Base-by-base conservation (phyloP, 2,797 vertebrate species). In the Iguana delicatissima region DNA sequence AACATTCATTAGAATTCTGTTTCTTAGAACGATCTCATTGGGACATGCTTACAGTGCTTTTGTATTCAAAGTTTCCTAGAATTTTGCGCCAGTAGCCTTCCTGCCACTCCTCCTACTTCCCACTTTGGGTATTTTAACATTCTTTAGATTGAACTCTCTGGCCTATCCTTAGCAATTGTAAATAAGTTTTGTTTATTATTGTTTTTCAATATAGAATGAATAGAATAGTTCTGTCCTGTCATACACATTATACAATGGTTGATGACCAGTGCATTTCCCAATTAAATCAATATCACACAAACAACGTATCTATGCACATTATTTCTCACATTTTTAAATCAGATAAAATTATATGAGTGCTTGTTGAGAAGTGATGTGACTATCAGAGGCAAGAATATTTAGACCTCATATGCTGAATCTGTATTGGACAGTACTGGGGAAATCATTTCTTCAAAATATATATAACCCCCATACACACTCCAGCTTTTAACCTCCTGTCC, bases 1-100 rank as follows among this genome's bases (percentile, higher is more conserved):
- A 88, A 69, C 46, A 55, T 93, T 92, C 90, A 84, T 95, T 95
- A 94, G 76, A 50, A 55, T 89, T 46, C 81, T 86, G 16, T 77
- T 89, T 85, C 88, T 83, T 85, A 79, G 95, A 93, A 92, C 79
- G 32, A 18, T 91, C 93, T 93, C 83, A 14, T 3, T 62, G 76
- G 87, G 81, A 84, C 69, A 69, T 79, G 26, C 83, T 92, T 87
- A 88, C 83, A 89, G 32, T 90, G 57, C 92, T 92, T 86, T 92
- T 95, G 84, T 92, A 79, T 86, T 92, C 86, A 80, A 80, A 18
- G 55, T 22, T 93, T 46, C 87, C 29, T 42, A 0, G 92, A 93
- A 50, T 86, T 94, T 93, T 89, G 83, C n/a, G 89, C 73, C 24
- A 87, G 55, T 32, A 86, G 84, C 93, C 62, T 80, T 52, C 86